These are phyloP conservation scores for Camponotus floridanus DNA, from an alignment of 1,140 invertebrate genomes.

Conservation along the genomic window DNA sequence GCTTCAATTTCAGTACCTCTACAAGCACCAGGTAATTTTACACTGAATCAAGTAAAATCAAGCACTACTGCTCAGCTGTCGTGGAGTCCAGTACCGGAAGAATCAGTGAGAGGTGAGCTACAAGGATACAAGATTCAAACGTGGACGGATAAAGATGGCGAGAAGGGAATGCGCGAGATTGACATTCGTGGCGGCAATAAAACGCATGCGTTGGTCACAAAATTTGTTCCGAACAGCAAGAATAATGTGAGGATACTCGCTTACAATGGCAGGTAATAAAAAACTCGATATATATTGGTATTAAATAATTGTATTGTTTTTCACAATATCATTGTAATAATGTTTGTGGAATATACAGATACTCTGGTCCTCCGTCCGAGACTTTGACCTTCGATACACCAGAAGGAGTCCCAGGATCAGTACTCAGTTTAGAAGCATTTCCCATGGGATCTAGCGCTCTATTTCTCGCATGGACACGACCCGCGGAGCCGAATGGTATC, in stretches of 20 bases:
- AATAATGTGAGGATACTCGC: conserved; percentile 96
- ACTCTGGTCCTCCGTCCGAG: conserved; percentile 96
- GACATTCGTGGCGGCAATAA: conserved; percentile 91
- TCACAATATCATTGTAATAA: not conserved
- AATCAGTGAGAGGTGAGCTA: conserved; percentile 95
- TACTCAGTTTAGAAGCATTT: conserved; percentile 93
- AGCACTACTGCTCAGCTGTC: conserved; percentile 92
- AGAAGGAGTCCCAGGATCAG: conserved; percentile 97
- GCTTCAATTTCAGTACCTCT: conserved; percentile 88
- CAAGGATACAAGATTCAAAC: conserved; percentile 98
- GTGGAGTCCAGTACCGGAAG: conserved; percentile 93
- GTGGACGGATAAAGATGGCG: conserved; percentile 94
- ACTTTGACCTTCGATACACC: conserved; percentile 94
- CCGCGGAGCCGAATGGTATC: conserved; percentile 96
- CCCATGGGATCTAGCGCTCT: conserved; percentile 96
- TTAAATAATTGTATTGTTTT: not conserved
- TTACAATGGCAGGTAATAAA: conserved; percentile 91
- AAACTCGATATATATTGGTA: not conserved
- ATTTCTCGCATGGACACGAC: conserved; percentile 96
- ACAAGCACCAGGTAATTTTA: conserved; percentile 95
- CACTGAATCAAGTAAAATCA: conserved; percentile 90
- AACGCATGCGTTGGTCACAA: conserved; percentile 91
- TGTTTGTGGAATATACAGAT: conserved; percentile 81
- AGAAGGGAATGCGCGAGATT: conserved; percentile 92
- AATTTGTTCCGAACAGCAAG: conserved; percentile 95